These are phyloP conservation scores for Cyanoderma ruficeps DNA, from an alignment of 2,113 vertebrate species.

Conservation along the genomic window DNA sequence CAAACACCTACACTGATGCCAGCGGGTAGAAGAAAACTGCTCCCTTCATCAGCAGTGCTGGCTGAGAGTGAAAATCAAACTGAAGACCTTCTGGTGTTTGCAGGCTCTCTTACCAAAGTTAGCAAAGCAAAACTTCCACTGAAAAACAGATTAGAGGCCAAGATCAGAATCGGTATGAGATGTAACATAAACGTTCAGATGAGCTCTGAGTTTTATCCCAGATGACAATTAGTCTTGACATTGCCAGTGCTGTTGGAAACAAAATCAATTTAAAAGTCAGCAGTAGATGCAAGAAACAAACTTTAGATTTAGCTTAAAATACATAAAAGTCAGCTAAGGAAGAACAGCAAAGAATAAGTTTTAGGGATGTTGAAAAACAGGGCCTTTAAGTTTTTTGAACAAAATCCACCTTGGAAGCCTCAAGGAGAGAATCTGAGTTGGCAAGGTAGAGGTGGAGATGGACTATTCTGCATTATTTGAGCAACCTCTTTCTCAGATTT, in stretches of 20 bases:
- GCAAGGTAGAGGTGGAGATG: neutral
- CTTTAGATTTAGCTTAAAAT: neutral
- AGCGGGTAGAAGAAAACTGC: neutral
- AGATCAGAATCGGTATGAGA: neutral
- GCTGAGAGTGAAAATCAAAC: neutral
- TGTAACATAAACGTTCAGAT: neutral
- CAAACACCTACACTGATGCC: conserved; percentile 40
- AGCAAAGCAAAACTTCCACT: conserved; percentile 17
- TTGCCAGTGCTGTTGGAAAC: neutral
- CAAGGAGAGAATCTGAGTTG: neutral
- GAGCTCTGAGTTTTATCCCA: neutral
- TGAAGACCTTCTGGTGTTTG: conserved; percentile 41
- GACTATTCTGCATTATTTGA: neutral
- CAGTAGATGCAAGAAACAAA: neutral
- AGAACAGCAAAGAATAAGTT: neutral
- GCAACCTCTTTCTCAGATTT: neutral
- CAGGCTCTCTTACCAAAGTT: conserved; percentile 23
- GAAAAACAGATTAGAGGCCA: conserved; percentile 3
- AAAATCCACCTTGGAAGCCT: neutral
- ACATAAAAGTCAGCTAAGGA: neutral
- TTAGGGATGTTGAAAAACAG: neutral
- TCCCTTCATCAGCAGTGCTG: conserved; percentile 22
- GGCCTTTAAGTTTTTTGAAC: neutral
- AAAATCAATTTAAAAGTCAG: neutral
- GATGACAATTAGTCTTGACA: neutral